Percentiles rank a stretch among this genome's conserved stretches.
Conservation (phyloP, 2,888 invertebrate species). For the Acleris holmiana region DNA sequence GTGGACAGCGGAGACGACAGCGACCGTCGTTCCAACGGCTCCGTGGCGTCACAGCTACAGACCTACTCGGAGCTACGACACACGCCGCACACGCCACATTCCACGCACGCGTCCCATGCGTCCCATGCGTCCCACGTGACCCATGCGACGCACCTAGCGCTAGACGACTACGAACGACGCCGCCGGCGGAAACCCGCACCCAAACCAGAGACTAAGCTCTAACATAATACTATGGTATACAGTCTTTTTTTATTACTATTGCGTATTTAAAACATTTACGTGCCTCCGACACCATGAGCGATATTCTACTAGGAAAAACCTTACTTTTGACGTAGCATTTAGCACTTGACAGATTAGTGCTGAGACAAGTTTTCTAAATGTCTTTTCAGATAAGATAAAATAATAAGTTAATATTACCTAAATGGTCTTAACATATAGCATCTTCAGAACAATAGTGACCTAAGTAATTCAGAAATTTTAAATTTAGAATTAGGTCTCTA, state of each 20-base stretch:
- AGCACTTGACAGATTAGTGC: no score
- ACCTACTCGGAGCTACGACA: conserved; percentile 51
- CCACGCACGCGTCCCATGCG: conserved; percentile 34
- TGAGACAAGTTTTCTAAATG: no score
- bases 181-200: conserved; percentile 60
- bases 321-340: no score
- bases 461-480: no score
- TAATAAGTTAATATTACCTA: no score
- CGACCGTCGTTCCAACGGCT: conserved; percentile 74
- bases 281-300: no score
- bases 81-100: conserved; percentile 35
- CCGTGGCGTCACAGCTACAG: conserved; percentile 66
- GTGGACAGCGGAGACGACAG: conserved; percentile 92
- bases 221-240: conserved; percentile 43
- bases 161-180: conserved; percentile 41
- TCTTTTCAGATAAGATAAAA: no score
- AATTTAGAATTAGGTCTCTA: no score
- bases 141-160: conserved; percentile 41
- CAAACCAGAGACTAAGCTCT: conserved; percentile 86
- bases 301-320: no score
- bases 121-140: conserved; percentile 35
- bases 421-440: no score
- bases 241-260: conserved; percentile 53
- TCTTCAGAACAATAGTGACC: no score
- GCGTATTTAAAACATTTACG: conserved; percentile 46